Conservation (phyloP, 2,797 vertebrate species). For the Perodicticus potto region DNA sequence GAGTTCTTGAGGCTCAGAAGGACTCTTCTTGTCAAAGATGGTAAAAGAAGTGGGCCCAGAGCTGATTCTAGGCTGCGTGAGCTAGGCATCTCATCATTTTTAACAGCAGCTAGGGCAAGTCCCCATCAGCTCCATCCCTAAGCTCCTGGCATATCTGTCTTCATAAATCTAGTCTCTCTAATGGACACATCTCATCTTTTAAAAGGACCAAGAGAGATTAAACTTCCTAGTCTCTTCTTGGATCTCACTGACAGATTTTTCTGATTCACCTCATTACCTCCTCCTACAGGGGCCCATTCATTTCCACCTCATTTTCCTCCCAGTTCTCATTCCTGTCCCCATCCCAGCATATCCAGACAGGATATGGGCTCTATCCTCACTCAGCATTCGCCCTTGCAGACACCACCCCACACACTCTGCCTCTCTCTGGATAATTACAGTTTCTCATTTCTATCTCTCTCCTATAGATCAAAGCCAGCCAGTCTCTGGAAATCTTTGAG, state of each 20-base stretch:
- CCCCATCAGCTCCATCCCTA: neutral
- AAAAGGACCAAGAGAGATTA: conserved; percentile 46
- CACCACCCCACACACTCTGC: neutral
- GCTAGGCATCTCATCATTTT: neutral
- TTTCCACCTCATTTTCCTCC: conserved; percentile 80
- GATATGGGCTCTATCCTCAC: neutral
- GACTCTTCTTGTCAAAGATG: neutral
- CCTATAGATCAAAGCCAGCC: conserved; percentile 24
- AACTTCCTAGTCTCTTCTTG: conserved; percentile 49
- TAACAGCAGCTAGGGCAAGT: neutral
- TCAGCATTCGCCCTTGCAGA: conserved; percentile 24
- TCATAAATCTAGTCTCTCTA: conserved; percentile 29
- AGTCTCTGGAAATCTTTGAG: conserved; percentile 65
- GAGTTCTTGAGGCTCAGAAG: neutral
- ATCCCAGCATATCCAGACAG: neutral
- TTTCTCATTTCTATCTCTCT: neutral
- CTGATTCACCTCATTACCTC: conserved; percentile 81
- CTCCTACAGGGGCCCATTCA: conserved; percentile 72
- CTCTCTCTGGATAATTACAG: conserved; percentile 13
- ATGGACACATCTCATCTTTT: conserved; percentile 22
- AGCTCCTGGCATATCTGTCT: conserved; percentile 56
- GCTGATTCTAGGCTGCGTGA: neutral
- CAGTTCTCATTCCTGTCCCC: neutral
- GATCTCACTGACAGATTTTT: conserved; percentile 80
- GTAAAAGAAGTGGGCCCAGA: neutral